phyloP scores from a whole-genome alignment of 2,888 invertebrate species.

The Thereva unica region DNA sequence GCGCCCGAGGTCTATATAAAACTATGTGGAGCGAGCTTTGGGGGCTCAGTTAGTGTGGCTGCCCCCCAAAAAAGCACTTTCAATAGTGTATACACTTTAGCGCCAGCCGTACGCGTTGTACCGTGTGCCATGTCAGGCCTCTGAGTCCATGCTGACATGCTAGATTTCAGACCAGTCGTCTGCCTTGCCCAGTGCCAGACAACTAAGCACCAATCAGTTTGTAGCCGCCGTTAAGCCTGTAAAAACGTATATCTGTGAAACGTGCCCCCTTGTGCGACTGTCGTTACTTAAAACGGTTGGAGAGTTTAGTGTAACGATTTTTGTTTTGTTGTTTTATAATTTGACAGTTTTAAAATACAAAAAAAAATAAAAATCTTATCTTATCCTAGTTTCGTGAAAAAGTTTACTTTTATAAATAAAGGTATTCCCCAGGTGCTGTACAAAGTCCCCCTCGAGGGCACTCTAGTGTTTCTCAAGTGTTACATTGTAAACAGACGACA shows the following conservation, averaged over 20 bases:
- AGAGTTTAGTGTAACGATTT: not conserved
- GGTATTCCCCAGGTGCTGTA: too few relatives aligned
- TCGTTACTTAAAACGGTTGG: not conserved
- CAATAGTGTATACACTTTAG: not conserved
- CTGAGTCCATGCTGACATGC: too few relatives aligned
- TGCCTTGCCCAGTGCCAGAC: slow-evolving; percentile 1
- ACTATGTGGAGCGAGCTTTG: too few relatives aligned
- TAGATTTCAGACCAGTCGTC: not conserved
- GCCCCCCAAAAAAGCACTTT: slow-evolving; percentile 1
- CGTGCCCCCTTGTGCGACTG: slow-evolving; percentile 14
- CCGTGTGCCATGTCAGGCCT: slow-evolving; percentile 4
- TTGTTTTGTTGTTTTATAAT: not conserved
- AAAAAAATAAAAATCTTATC: too few relatives aligned
- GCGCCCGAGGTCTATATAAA: too few relatives aligned
- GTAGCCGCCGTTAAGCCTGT: slow-evolving; percentile 27
- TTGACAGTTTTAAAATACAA: too few relatives aligned
- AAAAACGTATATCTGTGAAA: slow-evolving; percentile 21
- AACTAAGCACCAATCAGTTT: slow-evolving; percentile 29
- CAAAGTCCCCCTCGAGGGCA: too few relatives aligned
- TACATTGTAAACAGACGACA: slow-evolving; percentile 1
- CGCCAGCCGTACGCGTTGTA: slow-evolving; percentile 4
- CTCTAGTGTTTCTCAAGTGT: too few relatives aligned
- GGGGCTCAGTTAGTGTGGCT: not conserved
- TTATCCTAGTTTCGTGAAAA: too few relatives aligned
- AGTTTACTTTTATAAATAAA: too few relatives aligned